A percentile compares a stretch with the other conserved stretches of the same genome.
Evolutionary conservation across 2,888 invertebrate species (phyloP).

Genomic region (Trichopria drosophilae): DNA sequence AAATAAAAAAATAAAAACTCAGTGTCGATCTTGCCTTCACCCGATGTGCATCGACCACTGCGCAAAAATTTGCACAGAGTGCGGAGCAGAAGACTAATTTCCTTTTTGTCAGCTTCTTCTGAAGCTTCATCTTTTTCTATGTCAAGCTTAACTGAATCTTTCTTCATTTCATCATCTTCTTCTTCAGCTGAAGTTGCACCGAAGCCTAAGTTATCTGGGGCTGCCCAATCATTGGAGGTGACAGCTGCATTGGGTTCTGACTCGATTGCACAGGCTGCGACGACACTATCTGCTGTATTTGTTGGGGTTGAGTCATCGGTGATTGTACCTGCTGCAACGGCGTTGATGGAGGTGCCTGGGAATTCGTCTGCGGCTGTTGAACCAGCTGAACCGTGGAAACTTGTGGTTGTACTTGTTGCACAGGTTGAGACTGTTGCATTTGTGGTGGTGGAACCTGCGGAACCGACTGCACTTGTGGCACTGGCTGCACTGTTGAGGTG

Average conservation of each 20-base stretch:
- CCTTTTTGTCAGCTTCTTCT: conserved; percentile 23
- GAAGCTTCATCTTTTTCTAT: conserved; percentile 30
- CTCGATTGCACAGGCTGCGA: conserved; percentile 42
- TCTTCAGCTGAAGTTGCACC: conserved; percentile 25
- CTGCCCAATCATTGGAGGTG: conserved; percentile 38
- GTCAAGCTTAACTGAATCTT: too few species aligned
- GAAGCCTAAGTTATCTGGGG: conserved; percentile 32
- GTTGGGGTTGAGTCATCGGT: conserved; percentile 34
- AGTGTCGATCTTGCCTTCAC: too few species aligned
- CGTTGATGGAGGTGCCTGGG: conserved; percentile 38
- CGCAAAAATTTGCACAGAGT: too few species aligned
- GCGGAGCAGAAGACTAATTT: too few species aligned
- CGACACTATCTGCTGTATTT: conserved; percentile 33
- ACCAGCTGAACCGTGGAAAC: conserved; percentile 31
- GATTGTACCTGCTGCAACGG: conserved; percentile 37
- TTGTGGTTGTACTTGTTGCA: too few species aligned
- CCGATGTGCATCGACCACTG: too few species aligned
- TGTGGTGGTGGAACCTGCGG: conserved; percentile 2
- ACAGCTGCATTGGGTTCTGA: conserved; percentile 25
- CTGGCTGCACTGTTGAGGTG: too few species aligned
- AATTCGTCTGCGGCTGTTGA: conserved; percentile 31
- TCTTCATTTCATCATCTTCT: conserved; percentile 33
- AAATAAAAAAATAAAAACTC: too few species aligned
- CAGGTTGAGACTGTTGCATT: conserved; percentile 23
- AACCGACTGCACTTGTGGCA: not conserved